These are phyloP conservation scores for Trichechus manatus DNA, from an alignment of 2,113 vertebrate genomes.

Conservation along the genomic window DNA sequence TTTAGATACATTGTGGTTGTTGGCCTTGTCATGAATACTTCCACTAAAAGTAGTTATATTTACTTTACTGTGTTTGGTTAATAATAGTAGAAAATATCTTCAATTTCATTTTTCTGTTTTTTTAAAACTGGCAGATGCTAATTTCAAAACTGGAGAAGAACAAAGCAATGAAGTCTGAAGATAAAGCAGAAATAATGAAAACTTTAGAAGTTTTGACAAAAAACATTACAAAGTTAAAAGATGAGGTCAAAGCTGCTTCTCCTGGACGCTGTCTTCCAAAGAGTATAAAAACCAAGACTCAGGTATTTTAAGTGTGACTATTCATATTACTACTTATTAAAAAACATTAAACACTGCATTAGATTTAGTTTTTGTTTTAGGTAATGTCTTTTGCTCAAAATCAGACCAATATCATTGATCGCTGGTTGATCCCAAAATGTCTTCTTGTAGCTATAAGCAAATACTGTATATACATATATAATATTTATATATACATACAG, in stretches of 20 bases:
- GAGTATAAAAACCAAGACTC: conserved; percentile 94
- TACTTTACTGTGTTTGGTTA: conserved; percentile 17
- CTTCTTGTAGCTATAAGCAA: not conserved
- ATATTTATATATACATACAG: no score
- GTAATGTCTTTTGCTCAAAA: not conserved
- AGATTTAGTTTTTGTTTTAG: conserved; percentile 17
- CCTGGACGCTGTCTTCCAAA: conserved; percentile 87
- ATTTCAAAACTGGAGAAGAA: conserved; percentile 98
- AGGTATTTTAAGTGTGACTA: conserved; percentile 88
- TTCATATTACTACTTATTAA: not conserved
- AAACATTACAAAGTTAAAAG: conserved; percentile 97
- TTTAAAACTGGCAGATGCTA: conserved; percentile 91
- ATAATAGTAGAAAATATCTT: not conserved
- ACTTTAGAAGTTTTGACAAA: conserved; percentile 94
- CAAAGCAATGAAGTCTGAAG: conserved; percentile 95
- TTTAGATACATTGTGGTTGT: conserved; percentile 5
- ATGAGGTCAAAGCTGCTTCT: conserved; percentile 95
- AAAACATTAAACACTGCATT: not conserved
- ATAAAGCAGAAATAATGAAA: conserved; percentile 97
- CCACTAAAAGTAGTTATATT: conserved; percentile 34
- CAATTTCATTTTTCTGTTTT: not conserved
- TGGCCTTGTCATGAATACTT: conserved; percentile 15
- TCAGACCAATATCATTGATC: not conserved
- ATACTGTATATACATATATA: not conserved
- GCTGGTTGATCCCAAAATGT: not conserved